These are phyloP conservation scores for Actinia equina DNA, from an alignment of 64 coral and sea anemone genomes.

Conservation along the genomic window DNA sequence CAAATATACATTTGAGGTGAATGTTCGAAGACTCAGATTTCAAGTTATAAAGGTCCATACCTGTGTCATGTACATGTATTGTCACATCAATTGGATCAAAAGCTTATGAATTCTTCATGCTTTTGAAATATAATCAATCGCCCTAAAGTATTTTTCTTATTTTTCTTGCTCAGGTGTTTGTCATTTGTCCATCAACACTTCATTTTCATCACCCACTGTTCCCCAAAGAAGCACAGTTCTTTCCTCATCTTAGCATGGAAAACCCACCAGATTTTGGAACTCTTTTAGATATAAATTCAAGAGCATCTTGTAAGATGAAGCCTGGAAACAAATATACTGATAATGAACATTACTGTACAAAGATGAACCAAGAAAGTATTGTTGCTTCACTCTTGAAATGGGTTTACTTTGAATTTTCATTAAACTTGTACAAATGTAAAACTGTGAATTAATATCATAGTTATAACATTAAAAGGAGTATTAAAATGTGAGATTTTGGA, in stretches of 20 bases:
- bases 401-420: constrained; percentile 29
- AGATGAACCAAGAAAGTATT: background rate
- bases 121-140: too few relatives aligned
- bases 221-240: constrained; percentile 38
- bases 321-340: background rate
- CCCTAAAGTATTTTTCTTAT: too few relatives aligned
- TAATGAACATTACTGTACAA: background rate
- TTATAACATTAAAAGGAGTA: too few relatives aligned
- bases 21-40: too few relatives aligned
- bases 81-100: background rate
- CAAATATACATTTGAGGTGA: background rate
- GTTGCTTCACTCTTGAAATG: background rate
- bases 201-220: constrained; percentile 18
- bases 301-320: background rate
- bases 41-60: too few relatives aligned
- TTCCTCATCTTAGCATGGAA: constrained; percentile 71
- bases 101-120: too few relatives aligned
- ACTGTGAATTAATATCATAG: background rate
- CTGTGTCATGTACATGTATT: too few relatives aligned
- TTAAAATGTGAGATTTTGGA: too few relatives aligned
- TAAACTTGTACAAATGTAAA: constrained; percentile 32
- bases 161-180: constrained; percentile 28
- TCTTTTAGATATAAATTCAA: background rate
- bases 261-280: constrained; percentile 54
- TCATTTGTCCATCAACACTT: constrained; percentile 59